phyloP scores from a whole-genome alignment of 2,797 vertebrate genomes.

The Tarsius wallacei region DNA sequence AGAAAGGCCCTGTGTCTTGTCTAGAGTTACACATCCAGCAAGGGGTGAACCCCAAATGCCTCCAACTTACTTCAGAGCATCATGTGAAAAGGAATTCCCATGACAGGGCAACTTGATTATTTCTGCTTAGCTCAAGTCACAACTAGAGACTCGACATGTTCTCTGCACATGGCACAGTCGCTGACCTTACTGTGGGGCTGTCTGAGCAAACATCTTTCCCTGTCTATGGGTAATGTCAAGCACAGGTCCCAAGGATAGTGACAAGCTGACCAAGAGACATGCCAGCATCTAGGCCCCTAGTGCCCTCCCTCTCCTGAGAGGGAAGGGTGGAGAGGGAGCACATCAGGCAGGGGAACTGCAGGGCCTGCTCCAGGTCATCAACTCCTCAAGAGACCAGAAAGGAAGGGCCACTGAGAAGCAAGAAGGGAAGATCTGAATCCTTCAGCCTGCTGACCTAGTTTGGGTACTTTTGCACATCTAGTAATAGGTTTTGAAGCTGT shows the following conservation, averaged over 20 bases:
- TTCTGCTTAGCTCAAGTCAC: not conserved
- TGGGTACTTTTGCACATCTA: not conserved
- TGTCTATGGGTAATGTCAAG: not conserved
- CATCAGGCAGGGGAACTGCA: not conserved
- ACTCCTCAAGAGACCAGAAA: not conserved
- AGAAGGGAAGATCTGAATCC: not conserved
- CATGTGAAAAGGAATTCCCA: not conserved
- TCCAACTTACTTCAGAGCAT: not conserved
- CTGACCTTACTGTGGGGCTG: not conserved
- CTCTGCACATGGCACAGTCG: not conserved
- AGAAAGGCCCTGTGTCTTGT: not conserved
- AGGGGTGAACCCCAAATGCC: not conserved
- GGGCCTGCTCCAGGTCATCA: not conserved
- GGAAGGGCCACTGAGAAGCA: not conserved
- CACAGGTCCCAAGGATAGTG: not conserved
- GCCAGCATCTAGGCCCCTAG: not conserved
- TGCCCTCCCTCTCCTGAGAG: not conserved
- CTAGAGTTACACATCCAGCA: not conserved
- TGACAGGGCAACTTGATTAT: not conserved
- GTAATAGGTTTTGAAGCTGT: not conserved
- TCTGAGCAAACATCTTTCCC: not conserved
- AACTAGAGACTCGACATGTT: not conserved
- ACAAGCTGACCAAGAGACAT: not conserved
- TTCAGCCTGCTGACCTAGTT: not conserved
- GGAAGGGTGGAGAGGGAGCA: not conserved